Conservation (phyloP, 2,113 vertebrate species). For the Saguinus midas region DNA sequence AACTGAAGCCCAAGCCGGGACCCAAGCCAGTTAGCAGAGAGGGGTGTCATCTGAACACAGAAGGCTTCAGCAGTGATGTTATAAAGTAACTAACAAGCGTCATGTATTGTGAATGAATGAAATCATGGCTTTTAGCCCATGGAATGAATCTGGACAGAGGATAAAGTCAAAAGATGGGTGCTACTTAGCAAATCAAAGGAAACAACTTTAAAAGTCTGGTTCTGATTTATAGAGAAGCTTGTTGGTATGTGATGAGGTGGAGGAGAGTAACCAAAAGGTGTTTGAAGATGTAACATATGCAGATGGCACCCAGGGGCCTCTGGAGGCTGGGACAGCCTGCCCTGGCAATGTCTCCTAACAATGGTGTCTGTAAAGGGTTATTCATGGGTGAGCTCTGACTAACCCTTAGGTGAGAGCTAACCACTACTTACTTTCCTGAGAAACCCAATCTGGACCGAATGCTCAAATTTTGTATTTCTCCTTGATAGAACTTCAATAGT, state of each 20-base stretch:
- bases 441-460: not conserved
- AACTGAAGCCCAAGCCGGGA: not conserved
- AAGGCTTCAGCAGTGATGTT: not conserved
- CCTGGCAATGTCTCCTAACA: not conserved
- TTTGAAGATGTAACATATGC: slow-evolving; percentile 49
- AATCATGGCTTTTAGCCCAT: not conserved
- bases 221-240: slow-evolving; percentile 42
- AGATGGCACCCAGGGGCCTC: slow-evolving; percentile 9
- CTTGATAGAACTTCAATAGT: not conserved
- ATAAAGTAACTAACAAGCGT: not conserved
- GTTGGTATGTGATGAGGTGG: not conserved
- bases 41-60: not conserved
- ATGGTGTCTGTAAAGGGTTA: not conserved
- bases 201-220: not conserved
- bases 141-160: not conserved
- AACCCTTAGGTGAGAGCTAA: not conserved
- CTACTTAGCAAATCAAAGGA: slow-evolving; percentile 30
- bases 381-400: not conserved
- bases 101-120: not conserved
- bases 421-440: not conserved
- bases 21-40: not conserved
- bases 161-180: not conserved
- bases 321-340: not conserved
- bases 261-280: not conserved
- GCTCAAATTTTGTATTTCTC: not conserved